These are phyloP conservation scores for Aplochiton taeniatus DNA, from an alignment of 2,797 vertebrate species.

Conservation along the genomic window DNA sequence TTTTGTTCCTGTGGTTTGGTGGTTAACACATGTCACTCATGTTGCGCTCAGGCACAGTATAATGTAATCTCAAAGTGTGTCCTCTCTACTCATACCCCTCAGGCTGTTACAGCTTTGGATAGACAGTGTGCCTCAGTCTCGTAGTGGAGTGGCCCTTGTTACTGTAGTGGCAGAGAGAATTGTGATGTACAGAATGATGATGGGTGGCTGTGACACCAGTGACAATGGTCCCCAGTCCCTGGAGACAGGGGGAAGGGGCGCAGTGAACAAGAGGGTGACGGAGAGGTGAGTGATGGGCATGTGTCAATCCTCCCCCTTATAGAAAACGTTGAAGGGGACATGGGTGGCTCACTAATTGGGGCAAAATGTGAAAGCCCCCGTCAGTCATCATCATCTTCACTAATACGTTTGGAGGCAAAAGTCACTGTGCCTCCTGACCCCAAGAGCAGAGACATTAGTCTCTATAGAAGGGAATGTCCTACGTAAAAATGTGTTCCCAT, in stretches of 20 bases:
- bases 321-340: constrained; percentile 41
- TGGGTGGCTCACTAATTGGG: constrained; percentile 68
- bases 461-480: constrained; percentile 21
- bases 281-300: constrained; percentile 57
- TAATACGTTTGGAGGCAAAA: constrained; percentile 67
- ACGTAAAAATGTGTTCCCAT: constrained; percentile 32
- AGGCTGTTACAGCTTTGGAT: background rate
- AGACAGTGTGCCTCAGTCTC: constrained; percentile 14
- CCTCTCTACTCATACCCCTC: constrained; percentile 12
- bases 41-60: constrained; percentile 23
- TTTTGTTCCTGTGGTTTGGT: constrained; percentile 16
- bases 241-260: constrained; percentile 15
- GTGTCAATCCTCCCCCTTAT: constrained; percentile 56
- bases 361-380: constrained; percentile 65
- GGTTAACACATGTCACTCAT: constrained; percentile 39
- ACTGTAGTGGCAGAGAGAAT: constrained; percentile 6
- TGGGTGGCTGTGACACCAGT: constrained; percentile 54
- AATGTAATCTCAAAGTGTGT: constrained; percentile 19
- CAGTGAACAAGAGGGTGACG: constrained; percentile 12
- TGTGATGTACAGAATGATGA: constrained; percentile 35
- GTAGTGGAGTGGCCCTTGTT: background rate
- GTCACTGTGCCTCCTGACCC: constrained; percentile 46
- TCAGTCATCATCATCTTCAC: constrained; percentile 66
- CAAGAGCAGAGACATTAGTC: constrained; percentile 44
- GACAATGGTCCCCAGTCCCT: constrained; percentile 34